Percentiles rank a stretch among this genome's conserved stretches.
phyloP scores from a whole-genome alignment of 2,113 vertebrate genomes.

The Monopterus albus region DNA sequence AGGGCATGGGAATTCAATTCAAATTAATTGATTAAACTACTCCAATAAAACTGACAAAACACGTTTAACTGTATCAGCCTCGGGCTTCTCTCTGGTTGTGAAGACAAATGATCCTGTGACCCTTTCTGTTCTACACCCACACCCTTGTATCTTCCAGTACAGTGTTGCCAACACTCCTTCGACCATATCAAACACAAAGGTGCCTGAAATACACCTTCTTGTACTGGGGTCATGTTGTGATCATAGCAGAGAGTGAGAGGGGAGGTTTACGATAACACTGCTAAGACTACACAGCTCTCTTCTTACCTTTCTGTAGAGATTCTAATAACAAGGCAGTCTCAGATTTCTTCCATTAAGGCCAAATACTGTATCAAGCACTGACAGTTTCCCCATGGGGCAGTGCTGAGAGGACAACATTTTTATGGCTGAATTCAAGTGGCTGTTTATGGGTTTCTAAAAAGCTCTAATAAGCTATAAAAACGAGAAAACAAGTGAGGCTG shows the following conservation, averaged over 20 bases:
- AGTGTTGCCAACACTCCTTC: not conserved
- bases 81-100: not conserved
- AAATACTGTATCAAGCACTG: slow-evolving; percentile 27
- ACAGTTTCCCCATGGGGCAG: not conserved
- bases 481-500: not conserved
- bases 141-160: slow-evolving; percentile 28
- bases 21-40: not conserved
- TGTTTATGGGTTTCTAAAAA: slow-evolving; percentile 35
- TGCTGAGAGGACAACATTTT: slow-evolving; percentile 29
- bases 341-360: slow-evolving; percentile 27
- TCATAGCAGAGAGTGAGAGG: not conserved
- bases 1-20: not conserved
- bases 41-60: too few species aligned
- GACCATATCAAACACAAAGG: slow-evolving; percentile 35
- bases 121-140: slow-evolving; percentile 30
- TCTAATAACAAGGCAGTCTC: slow-evolving; percentile 18
- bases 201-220: not conserved
- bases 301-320: slow-evolving; percentile 2
- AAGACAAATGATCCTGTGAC: slow-evolving; percentile 3
- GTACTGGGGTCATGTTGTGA: not conserved
- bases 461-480: slow-evolving; percentile 18
- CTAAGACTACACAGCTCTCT: not conserved
- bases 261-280: not conserved
- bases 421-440: slow-evolving; percentile 31
- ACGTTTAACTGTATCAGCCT: too few species aligned